Evolutionary conservation across 2,888 invertebrate species (phyloP), one percentile per base, ranked within the genome.

Genomic region (Sinohyriopsis cumingii): DNA sequence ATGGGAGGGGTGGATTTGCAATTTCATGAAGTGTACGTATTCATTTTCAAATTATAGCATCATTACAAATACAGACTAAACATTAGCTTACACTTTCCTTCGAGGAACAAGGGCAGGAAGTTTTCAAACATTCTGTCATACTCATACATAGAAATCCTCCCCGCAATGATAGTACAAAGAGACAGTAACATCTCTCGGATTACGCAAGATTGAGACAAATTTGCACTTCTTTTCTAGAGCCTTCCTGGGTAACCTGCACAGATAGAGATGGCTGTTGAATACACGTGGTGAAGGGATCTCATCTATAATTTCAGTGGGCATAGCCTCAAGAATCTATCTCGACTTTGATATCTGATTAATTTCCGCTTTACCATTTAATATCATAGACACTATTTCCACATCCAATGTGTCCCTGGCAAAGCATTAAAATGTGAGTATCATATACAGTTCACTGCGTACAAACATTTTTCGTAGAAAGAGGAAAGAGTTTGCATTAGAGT

Each of bases 71-170:
- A 33, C 33, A 33, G 33, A 33, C 33, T 33, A 2, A 33, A 33
- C 9, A 33, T 33, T 33, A 33, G 9, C 77, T 76, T 71, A 81
- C 81, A 67, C 67, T 76, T 73, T 24, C 77, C 73, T n/a, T 79
- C 67, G 22, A 78, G 15, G 65, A 82, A 82, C 28, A 80, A 55
- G 2, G 68, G 61, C 18, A 79, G 71, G 59, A 75, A 80, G 55
- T 74, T 61, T 33, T 76, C 71, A 73, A 77, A 82, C 25, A 69
- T 68, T 24, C 81, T 80, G n/a, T 71, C 61, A 54, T 82, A 82
- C 18, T 71, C 78, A 61, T 78, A 80, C 45, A 69, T 63, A 20
- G 55, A 53, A 24, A 76, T 67, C 4, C 71, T n/a, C 61, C 20
- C 54, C 45, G 24, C 59, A 22, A 33, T 73, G 75, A 24, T 78